Percentiles rank a stretch among this genome's conserved stretches.
These are phyloP conservation scores for Eutolmus rufibarbis DNA, from an alignment of 2,888 invertebrate genomes.

Conservation along the genomic window DNA sequence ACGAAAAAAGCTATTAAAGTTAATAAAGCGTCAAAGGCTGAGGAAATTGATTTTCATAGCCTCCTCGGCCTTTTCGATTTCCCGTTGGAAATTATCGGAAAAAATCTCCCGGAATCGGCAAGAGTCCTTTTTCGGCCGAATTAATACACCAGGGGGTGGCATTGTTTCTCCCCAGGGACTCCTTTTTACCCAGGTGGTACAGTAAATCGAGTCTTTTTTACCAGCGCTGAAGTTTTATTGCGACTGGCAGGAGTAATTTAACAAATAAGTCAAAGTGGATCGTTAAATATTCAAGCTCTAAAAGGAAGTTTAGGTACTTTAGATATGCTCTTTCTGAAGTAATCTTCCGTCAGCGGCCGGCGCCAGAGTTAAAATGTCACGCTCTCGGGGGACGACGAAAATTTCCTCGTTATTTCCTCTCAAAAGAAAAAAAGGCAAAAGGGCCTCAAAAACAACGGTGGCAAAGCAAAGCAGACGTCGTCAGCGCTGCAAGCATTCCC, in stretches of 20 bases:
- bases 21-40: conserved; percentile 33
- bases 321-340: neutral
- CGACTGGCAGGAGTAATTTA: neutral
- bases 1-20: conserved; percentile 13
- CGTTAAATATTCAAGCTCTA: neutral
- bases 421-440: neutral
- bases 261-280: neutral
- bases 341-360: neutral
- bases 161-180: neutral
- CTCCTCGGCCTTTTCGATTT: neutral
- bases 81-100: neutral
- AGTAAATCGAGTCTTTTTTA: neutral
- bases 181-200: neutral
- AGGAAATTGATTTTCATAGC: conserved; percentile 31
- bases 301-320: neutral
- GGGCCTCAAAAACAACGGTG: neutral
- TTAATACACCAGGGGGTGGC: neutral
- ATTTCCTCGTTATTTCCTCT: neutral
- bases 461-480: neutral
- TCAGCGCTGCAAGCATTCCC: neutral
- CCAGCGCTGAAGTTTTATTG: neutral
- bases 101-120: neutral
- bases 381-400: neutral
- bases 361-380: neutral
- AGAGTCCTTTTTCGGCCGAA: neutral